Evolutionary conservation across 2,113 vertebrate genomes (phyloP).

Genomic region (Crotalus viridis): DNA sequence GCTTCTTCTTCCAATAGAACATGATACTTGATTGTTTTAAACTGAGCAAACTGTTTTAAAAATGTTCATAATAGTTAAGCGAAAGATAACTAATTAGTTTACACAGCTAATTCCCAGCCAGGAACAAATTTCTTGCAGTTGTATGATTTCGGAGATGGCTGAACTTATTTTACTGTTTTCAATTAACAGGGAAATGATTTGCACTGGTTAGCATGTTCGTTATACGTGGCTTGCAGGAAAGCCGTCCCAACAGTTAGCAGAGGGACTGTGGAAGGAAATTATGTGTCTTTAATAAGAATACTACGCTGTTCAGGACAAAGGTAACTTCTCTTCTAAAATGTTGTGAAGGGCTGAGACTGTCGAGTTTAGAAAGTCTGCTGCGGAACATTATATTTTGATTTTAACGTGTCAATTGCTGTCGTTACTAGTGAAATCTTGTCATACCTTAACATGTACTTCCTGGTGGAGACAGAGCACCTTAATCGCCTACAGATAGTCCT

Average conservation of each 20-base stretch:
- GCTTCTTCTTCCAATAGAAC: neutral
- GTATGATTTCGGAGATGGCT: neutral
- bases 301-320: constrained; percentile 88
- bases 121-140: neutral
- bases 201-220: constrained; percentile 91
- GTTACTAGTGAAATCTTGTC: accelerated
- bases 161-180: neutral
- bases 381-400: neutral
- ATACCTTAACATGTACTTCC: neutral
- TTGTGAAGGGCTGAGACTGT: neutral
- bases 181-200: constrained; percentile 85
- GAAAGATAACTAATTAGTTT: neutral
- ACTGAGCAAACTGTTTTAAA: neutral
- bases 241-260: constrained; percentile 85
- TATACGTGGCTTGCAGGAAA: constrained; percentile 92
- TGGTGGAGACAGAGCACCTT: neutral
- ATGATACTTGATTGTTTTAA: neutral
- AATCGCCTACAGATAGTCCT: neutral
- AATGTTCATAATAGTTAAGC: neutral
- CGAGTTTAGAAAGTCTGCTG: accelerated
- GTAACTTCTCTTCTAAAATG: constrained; percentile 61
- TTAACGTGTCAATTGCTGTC: neutral
- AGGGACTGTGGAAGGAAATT: constrained; percentile 89
- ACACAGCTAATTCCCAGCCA: accelerated
- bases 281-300: constrained; percentile 90